Evolutionary conservation across 2,797 vertebrate species (phyloP).

Genomic region (Nannoperca australis): DNA sequence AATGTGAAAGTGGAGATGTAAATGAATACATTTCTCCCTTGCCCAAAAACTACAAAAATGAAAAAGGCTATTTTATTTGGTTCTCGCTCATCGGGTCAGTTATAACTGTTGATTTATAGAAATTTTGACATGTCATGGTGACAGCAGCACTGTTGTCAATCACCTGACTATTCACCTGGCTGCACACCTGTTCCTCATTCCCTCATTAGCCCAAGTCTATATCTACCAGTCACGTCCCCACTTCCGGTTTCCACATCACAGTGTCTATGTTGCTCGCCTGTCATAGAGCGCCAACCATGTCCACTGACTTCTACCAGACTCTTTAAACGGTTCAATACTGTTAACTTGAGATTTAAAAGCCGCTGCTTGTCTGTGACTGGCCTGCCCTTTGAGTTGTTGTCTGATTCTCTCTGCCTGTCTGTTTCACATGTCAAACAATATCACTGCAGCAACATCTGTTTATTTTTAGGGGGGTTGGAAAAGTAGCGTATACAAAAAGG

Average conservation of each 20-base stretch:
- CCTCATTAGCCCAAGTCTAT: not conserved
- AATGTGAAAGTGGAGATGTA: not conserved
- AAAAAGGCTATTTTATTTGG: not conserved
- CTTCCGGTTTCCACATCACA: too few species aligned
- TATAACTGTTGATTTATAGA: not conserved
- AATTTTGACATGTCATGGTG: too few species aligned
- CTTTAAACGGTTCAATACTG: not conserved
- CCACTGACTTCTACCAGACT: not conserved
- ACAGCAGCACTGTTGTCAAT: not conserved
- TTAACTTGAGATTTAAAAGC: not conserved
- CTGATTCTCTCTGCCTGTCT: not conserved
- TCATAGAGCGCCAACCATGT: not conserved
- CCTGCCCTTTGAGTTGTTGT: not conserved
- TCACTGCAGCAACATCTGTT: not conserved
- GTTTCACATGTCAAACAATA: not conserved
- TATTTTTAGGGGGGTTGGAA: not conserved
- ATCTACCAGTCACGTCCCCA: too few species aligned
- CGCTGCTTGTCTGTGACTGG: not conserved
- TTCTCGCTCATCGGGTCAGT: not conserved
- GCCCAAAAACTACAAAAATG: not conserved
- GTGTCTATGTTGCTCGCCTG: too few species aligned
- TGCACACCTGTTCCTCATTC: conserved; percentile 10
- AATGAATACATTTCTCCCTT: not conserved
- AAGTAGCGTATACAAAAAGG: not conserved
- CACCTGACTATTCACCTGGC: not conserved